Evolutionary conservation across 1,140 invertebrate species (phyloP), one percentile per base, ranked within the genome.

Genomic region (Mercenaria mercenaria): DNA sequence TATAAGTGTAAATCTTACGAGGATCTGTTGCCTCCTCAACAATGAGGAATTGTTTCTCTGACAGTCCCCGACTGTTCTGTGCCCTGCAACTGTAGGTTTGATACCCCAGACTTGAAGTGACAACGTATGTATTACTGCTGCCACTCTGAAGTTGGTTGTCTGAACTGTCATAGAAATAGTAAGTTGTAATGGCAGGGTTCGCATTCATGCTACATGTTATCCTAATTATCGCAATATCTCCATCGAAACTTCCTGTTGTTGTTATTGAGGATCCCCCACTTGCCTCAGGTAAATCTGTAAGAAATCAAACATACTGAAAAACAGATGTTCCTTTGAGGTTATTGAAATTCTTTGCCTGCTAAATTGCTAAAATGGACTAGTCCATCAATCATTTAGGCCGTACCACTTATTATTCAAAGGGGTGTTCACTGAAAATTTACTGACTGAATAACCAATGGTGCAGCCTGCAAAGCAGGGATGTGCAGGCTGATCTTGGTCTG

Each of bases 201-300:
- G 76, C 86, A 26, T 37, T 67, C 56, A 88, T 80, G 18, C 29
- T 29, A 43, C 86, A 88, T 13, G 76, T 81, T n/a, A 88, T 72
- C 3, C 13, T 34, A 26, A 88, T 81, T n/a, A 88, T 72, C 3
- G n/a, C n/a, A 26, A 88, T 43, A 52, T 69, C 74, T 50, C 59
- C 76, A 41, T 39, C 74, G 34, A 87, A 79, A 59, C 79, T 32
- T 34, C 52, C 34, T 43, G 23, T 20, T 0, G 41, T 61, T 0
- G 20, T 64, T 8, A 52, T 20, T 1, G 72, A 77, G 23, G 37
- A 29, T 0, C 50, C 59, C 26, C 86, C 86, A 69, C 29, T 50
- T 77, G 32, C 43, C 41, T 88, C 76, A 47, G 86, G 86, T 26
- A n/a, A 23, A 72, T 81, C 86, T 88, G 43, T 13, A 56, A 79